Base-by-base conservation (phyloP, 2,113 vertebrate genomes). In the Ophthalmolycus amberensis region DNA sequence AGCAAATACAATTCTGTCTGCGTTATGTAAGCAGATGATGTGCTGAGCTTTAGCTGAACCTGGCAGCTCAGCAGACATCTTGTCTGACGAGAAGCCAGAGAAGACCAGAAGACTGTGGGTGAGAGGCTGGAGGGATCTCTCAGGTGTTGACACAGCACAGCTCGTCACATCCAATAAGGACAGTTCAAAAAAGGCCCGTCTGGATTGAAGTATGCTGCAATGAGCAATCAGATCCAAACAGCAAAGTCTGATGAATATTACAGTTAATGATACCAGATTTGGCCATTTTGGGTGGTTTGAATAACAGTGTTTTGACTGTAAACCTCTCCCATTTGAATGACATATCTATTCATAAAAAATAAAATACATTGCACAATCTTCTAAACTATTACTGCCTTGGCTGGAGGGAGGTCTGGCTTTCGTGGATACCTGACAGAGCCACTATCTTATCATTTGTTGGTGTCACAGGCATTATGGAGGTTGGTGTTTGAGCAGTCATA, bases 1-100 rank as follows among this genome's bases (percentile, higher is more conserved):
- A 66, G 84, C 84, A 85, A 22, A 79, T 86, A 20, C 79, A 77
- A 89, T 63, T 73, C 56, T 15, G 42, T 42, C 29, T 79, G 75
- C 48, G 56, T 90, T 90, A 90, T 54, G 64, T 80, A 88, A 93
- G 68, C 71, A 85, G 76, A 85, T 91, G 27, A 37, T 62, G n/a
- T 69, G 81, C 52, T 84, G 74, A 22, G 78, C 25, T 67, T 66
- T 9, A 66, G 62, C 69, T 75, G 63, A 79, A 77, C 44, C 34
- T 66, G 54, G 58, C 66, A 54, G 79, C 66, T 80, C 58, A 78
- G 77, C 85, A 67, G 74, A 85, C n/a, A 2, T 71, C 59, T 60
- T 22, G 29, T 80, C 46, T 52, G 42, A 78, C 60, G 58, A 10
- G 38, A 6, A 68, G 22, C 52, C 6, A 46, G 20, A 58, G 48